Percentiles rank a stretch among this genome's conserved stretches.
Evolutionary conservation across 2,113 vertebrate species (phyloP).

Genomic region (Fulica atra): DNA sequence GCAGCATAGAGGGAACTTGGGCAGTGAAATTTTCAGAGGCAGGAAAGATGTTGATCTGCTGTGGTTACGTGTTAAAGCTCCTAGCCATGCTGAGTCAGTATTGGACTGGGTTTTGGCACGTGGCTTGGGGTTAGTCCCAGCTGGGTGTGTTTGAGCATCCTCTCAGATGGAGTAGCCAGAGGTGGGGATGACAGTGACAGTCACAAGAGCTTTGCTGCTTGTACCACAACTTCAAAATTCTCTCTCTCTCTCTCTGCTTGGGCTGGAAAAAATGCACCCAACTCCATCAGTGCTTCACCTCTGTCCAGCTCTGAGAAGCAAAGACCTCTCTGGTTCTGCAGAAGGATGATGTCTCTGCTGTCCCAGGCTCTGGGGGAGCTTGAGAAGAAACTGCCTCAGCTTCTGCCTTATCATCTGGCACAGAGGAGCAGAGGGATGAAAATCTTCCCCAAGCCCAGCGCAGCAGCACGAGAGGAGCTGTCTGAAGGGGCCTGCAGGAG

Average conservation of each 20-base stretch:
- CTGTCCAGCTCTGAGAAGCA: background rate
- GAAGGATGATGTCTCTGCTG: background rate
- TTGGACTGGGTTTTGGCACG: fast-evolving
- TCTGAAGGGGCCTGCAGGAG: too few species aligned
- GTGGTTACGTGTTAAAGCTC: background rate
- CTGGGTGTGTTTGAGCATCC: background rate
- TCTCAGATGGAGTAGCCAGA: background rate
- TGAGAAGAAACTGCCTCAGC: background rate
- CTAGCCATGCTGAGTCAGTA: background rate
- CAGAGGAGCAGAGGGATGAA: background rate
- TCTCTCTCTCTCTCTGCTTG: background rate
- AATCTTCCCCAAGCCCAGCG: background rate
- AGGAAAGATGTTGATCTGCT: background rate
- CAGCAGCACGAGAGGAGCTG: background rate
- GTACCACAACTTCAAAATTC: background rate
- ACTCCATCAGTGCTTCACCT: background rate
- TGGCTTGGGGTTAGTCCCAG: background rate
- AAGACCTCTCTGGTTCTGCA: background rate
- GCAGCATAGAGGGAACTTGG: background rate
- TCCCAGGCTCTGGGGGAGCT: background rate
- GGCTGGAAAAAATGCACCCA: background rate
- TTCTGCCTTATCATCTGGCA: background rate
- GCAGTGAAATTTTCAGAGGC: background rate
- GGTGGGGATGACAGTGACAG: background rate
- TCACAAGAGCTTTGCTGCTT: background rate